Conservation (phyloP, 2,888 invertebrate genomes). For the Mimas tiliae region DNA sequence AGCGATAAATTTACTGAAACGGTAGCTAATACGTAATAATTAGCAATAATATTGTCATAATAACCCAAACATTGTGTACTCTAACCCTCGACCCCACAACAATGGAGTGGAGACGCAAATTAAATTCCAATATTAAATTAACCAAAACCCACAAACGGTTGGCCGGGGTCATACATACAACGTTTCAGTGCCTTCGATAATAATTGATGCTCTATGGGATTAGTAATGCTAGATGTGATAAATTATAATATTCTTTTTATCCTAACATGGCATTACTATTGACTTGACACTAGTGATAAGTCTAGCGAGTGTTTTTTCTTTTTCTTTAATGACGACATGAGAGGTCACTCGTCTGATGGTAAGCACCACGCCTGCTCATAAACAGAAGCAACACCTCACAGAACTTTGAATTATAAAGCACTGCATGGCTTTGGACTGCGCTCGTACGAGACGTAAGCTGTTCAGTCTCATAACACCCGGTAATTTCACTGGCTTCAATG, state of each 20-base stretch:
- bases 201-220: constrained; percentile 32
- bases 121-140: constrained; percentile 35
- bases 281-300: too few relatives aligned
- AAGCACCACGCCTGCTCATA: too few relatives aligned
- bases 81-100: constrained; percentile 18
- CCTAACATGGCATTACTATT: background rate
- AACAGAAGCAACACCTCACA: too few relatives aligned
- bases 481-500: too few relatives aligned
- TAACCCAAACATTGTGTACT: constrained; percentile 7
- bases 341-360: too few relatives aligned
- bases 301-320: too few relatives aligned
- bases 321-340: too few relatives aligned
- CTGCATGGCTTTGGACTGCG: too few relatives aligned
- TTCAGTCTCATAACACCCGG: too few relatives aligned
- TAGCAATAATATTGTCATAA: constrained; percentile 8
- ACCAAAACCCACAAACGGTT: constrained; percentile 26
- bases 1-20: background rate
- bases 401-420: too few relatives aligned
- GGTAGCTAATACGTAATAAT: background rate
- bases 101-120: constrained; percentile 27
- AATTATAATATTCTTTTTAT: background rate
- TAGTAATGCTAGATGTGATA: constrained; percentile 1
- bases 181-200: constrained; percentile 35
- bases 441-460: too few relatives aligned
- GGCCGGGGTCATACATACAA: constrained; percentile 22